Percentiles rank a stretch among this genome's conserved stretches.
These are phyloP conservation scores for Turnix velox DNA, from an alignment of 2,113 vertebrate genomes.

Conservation along the genomic window DNA sequence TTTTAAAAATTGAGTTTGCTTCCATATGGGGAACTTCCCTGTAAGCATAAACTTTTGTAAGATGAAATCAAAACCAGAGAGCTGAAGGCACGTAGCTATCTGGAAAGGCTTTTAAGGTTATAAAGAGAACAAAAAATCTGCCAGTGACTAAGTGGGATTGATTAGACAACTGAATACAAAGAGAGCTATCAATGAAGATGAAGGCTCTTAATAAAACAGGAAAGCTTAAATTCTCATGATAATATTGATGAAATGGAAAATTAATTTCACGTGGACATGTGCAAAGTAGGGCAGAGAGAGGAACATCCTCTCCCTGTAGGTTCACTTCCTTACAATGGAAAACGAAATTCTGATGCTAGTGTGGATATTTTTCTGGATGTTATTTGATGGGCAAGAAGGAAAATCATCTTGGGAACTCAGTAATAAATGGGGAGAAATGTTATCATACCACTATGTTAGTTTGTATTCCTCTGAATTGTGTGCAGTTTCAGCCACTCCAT, in stretches of 20 bases:
- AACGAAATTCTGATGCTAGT: not conserved
- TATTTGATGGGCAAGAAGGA: not conserved
- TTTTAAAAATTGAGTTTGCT: not conserved
- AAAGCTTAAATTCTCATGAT: not conserved
- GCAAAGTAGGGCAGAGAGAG: not conserved
- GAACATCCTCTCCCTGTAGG: not conserved
- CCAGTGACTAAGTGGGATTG: not conserved
- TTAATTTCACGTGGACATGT: not conserved
- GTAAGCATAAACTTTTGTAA: not conserved
- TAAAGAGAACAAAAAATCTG: not conserved
- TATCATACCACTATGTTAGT: constrained; percentile 16
- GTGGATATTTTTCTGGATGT: not conserved
- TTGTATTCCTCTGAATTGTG: constrained; percentile 12
- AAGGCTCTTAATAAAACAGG: not conserved
- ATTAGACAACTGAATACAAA: not conserved
- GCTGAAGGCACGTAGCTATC: not conserved
- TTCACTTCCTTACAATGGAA: not conserved
- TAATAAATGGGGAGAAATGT: constrained; percentile 10
- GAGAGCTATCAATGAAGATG: not conserved
- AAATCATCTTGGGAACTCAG: not conserved
- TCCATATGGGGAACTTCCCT: not conserved
- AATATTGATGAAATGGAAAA: not conserved
- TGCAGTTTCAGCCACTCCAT: not conserved
- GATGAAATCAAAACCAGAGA: not conserved
- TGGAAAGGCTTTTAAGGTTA: not conserved